Evolutionary conservation across 2,797 vertebrate species (phyloP).

Genomic region (Pangasius macronema): DNA sequence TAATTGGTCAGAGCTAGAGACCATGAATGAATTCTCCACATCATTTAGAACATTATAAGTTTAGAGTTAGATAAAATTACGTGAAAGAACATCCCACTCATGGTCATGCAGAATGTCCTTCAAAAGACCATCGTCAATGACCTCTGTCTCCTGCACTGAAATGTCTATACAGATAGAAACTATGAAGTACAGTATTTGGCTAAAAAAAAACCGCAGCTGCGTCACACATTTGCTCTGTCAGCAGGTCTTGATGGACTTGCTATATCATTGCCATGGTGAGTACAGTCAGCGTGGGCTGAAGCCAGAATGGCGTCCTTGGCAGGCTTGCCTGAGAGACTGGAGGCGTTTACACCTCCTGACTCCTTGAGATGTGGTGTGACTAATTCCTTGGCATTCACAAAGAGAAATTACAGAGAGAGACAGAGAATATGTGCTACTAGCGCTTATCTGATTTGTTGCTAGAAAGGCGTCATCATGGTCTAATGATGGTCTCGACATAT

Average conservation of each 20-base stretch:
- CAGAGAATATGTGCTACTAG: conserved; percentile 37
- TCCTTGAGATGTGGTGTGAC: conserved; percentile 67
- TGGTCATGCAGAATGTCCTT: background rate
- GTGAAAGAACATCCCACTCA: background rate
- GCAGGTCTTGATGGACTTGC: conserved; percentile 65
- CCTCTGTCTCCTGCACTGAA: background rate
- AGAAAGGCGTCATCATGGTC: background rate
- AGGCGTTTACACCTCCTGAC: conserved; percentile 67
- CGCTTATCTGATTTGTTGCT: background rate
- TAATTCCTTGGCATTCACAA: conserved; percentile 59
- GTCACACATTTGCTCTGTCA: conserved; percentile 59
- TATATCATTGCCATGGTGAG: conserved; percentile 68
- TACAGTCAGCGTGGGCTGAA: conserved; percentile 72
- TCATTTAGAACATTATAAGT: background rate
- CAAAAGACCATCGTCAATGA: background rate
- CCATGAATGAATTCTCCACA: background rate
- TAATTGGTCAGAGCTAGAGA: background rate
- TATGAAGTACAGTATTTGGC: conserved; percentile 64
- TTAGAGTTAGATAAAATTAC: too few species aligned
- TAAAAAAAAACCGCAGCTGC: conserved; percentile 71
- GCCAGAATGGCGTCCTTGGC: conserved; percentile 60
- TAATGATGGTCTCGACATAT: background rate
- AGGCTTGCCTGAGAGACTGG: conserved; percentile 75
- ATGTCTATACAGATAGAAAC: conserved; percentile 68
- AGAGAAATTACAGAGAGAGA: conserved; percentile 7